Evolutionary conservation across 2,113 vertebrate genomes (phyloP).

Genomic region (Plestiodon gilberti): DNA sequence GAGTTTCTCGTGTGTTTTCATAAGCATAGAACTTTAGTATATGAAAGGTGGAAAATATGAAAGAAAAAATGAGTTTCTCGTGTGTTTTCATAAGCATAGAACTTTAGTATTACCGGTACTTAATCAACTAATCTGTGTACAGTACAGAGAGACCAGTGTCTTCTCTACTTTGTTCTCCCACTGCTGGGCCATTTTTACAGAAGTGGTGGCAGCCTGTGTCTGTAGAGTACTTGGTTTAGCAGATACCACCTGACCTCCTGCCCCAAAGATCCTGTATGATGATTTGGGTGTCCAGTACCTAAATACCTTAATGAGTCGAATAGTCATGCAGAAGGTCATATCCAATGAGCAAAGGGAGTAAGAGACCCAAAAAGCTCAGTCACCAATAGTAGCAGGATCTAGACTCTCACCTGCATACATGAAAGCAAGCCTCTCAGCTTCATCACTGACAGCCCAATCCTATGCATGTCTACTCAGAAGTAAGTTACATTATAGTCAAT

Average conservation of each 20-base stretch:
- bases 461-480: too few relatives aligned
- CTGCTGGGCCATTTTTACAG: background rate
- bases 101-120: background rate
- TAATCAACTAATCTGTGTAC: background rate
- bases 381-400: background rate
- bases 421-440: background rate
- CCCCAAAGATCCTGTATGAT: background rate
- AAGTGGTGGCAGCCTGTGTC: background rate
- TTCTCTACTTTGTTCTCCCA: background rate
- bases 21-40: background rate
- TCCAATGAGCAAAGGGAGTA: background rate
- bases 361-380: too few relatives aligned
- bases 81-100: background rate
- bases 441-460: too few relatives aligned
- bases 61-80: background rate
- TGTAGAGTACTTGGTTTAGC: background rate
- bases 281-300: background rate
- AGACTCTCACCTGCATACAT: background rate
- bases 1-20: background rate
- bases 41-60: rapidly evolving
- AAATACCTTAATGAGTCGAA: background rate
- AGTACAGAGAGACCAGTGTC: background rate
- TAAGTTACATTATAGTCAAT: too few relatives aligned
- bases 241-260: background rate
- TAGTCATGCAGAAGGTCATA: background rate